Evolutionary conservation across 1,140 invertebrate genomes (phyloP).

Genomic region (Doryteuthis pealeii): DNA sequence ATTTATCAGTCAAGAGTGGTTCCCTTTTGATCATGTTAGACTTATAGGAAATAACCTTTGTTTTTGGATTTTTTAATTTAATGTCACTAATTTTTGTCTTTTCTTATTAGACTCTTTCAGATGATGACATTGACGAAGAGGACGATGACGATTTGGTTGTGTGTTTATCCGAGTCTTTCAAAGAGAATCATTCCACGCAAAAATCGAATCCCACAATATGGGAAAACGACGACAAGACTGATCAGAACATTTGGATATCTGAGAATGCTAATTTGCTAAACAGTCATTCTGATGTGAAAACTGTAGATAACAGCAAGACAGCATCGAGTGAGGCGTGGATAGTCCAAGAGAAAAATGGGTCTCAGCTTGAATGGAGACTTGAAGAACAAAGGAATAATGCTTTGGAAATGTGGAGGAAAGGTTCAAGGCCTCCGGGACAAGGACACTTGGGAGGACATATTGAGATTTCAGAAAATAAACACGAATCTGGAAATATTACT

Average conservation of each 20-base stretch:
- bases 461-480: too few species aligned
- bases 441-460: too few species aligned
- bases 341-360: background rate
- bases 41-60: too few species aligned
- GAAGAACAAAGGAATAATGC: background rate
- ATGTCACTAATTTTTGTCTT: too few species aligned
- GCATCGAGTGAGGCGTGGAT: background rate
- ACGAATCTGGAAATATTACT: too few species aligned
- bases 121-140: conserved; percentile 3
- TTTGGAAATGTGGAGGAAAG: background rate
- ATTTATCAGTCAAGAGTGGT: too few species aligned
- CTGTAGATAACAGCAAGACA: background rate
- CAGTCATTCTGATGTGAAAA: background rate
- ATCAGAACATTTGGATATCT: background rate
- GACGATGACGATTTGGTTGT: conserved; percentile 3
- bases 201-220: background rate
- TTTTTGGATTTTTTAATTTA: too few species aligned
- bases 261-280: background rate
- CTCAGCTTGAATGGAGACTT: background rate
- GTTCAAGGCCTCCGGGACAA: too few species aligned
- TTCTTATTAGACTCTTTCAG: conserved; percentile 3
- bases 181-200: background rate
- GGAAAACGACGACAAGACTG: background rate
- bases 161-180: background rate
- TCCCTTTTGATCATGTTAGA: too few species aligned